Conservation (phyloP, 2,113 vertebrate genomes). For the Aphyosemion australe region DNA sequence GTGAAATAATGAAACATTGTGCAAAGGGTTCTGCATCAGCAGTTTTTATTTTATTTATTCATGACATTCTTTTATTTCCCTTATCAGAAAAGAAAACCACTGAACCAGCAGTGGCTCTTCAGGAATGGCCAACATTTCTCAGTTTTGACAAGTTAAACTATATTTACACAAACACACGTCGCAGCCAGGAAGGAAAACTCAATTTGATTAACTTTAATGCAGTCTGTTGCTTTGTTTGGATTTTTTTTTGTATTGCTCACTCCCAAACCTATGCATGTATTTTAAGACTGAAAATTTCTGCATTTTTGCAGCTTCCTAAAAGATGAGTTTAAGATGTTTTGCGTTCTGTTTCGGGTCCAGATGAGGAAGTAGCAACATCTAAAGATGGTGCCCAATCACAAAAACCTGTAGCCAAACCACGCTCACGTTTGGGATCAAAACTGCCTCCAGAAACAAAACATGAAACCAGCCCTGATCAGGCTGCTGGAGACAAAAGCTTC, state of each 20-base stretch:
- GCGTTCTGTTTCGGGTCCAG: no score
- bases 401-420: background rate
- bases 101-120: background rate
- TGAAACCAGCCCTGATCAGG: background rate
- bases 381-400: background rate
- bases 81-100: background rate
- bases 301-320: conserved; percentile 38
- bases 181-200: background rate
- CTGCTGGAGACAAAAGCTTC: background rate
- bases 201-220: background rate
- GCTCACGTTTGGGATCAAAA: background rate
- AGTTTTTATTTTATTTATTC: background rate
- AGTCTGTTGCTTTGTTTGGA: background rate
- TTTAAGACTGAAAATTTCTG: background rate
- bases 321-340: no score
- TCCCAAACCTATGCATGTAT: background rate
- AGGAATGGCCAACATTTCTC: background rate
- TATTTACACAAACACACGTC: background rate
- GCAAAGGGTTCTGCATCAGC: no score
- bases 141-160: background rate
- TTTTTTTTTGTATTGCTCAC: background rate
- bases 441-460: background rate
- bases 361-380: background rate
- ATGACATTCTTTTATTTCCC: background rate
- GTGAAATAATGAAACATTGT: no score